Evolutionary conservation across 2,797 vertebrate species (phyloP).

Genomic region (Rhincodon typus): DNA sequence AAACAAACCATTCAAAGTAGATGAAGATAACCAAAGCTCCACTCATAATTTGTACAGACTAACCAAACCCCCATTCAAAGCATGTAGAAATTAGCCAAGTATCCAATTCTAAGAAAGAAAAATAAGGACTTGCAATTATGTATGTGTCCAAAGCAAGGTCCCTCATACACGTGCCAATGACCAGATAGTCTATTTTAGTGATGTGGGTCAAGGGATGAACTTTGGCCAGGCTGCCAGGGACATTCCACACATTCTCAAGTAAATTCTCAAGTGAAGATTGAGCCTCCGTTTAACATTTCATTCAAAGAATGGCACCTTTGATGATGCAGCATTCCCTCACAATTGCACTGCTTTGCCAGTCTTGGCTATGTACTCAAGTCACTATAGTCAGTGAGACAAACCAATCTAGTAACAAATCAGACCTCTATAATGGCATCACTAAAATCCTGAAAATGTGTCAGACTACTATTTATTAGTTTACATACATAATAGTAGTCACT

Average conservation of each 20-base stretch:
- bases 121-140: neutral
- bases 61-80: neutral
- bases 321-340: neutral
- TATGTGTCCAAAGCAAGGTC: neutral
- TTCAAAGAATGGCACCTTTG: neutral
- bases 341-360: neutral
- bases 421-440: neutral
- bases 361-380: neutral
- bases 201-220: neutral
- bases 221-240: neutral
- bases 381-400: neutral
- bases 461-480: neutral
- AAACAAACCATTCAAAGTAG: too few relatives aligned
- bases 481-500: neutral
- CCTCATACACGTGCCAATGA: neutral
- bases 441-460: neutral
- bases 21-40: too few relatives aligned
- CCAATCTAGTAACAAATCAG: neutral
- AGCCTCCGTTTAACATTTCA: neutral
- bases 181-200: neutral
- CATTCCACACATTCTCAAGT: neutral
- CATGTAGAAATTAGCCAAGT: neutral
- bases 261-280: too few relatives aligned
- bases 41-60: too few relatives aligned
- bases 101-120: neutral